Conservation (phyloP, 2,113 vertebrate species). For the Aptenodytes patagonicus region DNA sequence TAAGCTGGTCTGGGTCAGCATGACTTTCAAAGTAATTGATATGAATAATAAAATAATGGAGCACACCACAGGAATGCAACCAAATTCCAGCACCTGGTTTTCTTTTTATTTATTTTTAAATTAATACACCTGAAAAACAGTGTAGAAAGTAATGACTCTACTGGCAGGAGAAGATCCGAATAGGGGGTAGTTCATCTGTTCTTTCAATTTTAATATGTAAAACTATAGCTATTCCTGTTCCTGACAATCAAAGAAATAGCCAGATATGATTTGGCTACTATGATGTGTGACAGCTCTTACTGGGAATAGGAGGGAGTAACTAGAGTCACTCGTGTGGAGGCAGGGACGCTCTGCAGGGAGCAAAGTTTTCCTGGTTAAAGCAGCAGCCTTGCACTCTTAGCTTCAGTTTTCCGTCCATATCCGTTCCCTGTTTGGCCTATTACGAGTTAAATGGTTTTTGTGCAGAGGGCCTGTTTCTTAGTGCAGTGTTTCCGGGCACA, state of each 20-base stretch:
- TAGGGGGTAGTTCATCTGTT: not conserved
- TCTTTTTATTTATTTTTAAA: not conserved
- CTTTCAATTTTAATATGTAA: not conserved
- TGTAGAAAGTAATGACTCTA: not conserved
- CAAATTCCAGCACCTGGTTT: not conserved
- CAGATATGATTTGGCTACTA: not conserved
- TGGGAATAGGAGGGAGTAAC: not conserved
- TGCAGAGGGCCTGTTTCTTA: not conserved
- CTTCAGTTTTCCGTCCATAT: too few species aligned
- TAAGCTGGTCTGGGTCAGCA: constrained; percentile 4
- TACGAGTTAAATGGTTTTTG: not conserved
- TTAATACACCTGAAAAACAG: not conserved
- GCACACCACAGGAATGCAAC: not conserved
- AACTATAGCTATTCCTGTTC: not conserved
- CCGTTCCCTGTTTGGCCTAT: not conserved
- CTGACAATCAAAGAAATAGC: not conserved
- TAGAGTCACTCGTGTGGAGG: too few species aligned
- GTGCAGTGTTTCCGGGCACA: not conserved
- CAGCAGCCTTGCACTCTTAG: not conserved
- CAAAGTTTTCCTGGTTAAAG: too few species aligned
- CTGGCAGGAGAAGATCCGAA: not conserved
- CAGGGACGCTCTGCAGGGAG: not conserved
- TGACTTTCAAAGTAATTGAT: constrained; percentile 55
- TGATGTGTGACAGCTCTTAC: not conserved
- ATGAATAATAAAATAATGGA: constrained; percentile 47